Evolutionary conservation across 1,140 invertebrate genomes (phyloP), one percentile per base, ranked within the genome.

Genomic region (Sycophaga agraensis): DNA sequence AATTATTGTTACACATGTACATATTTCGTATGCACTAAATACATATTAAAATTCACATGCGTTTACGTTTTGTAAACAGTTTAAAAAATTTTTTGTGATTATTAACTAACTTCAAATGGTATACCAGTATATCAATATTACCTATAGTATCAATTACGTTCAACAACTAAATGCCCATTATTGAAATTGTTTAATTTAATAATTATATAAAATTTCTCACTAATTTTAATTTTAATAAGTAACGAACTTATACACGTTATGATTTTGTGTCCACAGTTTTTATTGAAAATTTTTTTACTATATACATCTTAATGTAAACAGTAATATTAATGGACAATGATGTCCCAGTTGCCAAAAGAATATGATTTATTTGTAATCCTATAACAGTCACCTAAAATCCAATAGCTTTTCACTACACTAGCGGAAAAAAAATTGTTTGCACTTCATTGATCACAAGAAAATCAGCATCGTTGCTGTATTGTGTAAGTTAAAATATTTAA

Each of bases 271-370:
- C 55, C 59, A 67, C 63, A 64, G 49, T 60, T 48, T 68, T 68
- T 68, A 70, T 66, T 70, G 37, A 59, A 59, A 64, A 60, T 59
- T 63, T 19, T 65, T 22, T 64, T 64, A 60, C 65, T 77, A 75
- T 77, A 71, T 77, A 77, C 75, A 77, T 67, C 72, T 68, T 74
- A 73, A 63, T 67, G 61, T 70, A 69, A 59, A 69, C 66, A 70
- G 50, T 75, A 74, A 68, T 74, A 68, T 67, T 70, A 71, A 69
- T 73, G 67, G 70, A 72, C 68, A 73, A 70, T 72, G 51, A 67
- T 72, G 37, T 31, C 56, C 59, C 69, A 68, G 62, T 71, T 70
- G 70, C 55, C 67, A 66, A 66, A 72, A 73, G 70, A 71, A 63
- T 43, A 17, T 63, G 45, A 39, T 56, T 7, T 34, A 34, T 53